A percentile compares a stretch with the other conserved stretches of the same genome.
phyloP scores from a whole-genome alignment of 2,113 vertebrate genomes.

The Tenrec ecaudatus region DNA sequence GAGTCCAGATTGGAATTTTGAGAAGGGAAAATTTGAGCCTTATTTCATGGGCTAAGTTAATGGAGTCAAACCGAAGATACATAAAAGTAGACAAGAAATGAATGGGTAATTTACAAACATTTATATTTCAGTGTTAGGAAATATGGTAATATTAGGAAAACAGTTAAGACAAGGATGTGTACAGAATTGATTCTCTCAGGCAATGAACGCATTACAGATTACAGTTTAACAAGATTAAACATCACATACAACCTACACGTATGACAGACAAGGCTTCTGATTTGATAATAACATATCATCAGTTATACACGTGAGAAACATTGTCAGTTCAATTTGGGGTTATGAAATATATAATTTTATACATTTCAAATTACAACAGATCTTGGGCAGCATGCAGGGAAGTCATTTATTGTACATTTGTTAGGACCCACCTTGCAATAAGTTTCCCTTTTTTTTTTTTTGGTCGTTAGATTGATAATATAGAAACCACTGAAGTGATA shows the following conservation, averaged over 20 bases:
- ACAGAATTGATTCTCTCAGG: conserved; percentile 86
- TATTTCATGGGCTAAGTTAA: conserved; percentile 58
- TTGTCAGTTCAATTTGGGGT: conserved; percentile 83
- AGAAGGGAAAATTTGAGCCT: conserved; percentile 54
- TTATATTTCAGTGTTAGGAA: conserved; percentile 91
- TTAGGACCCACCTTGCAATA: conserved; percentile 86
- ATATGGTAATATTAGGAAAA: conserved; percentile 88
- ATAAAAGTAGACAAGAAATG: conserved; percentile 84
- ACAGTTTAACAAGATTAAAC: conserved; percentile 87
- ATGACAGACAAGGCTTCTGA: conserved; percentile 86
- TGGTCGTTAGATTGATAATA: conserved; percentile 85
- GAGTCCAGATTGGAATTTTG: conserved; percentile 59
- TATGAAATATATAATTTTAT: conserved; percentile 86
- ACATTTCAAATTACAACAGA: conserved; percentile 88
- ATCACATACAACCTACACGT: conserved; percentile 84
- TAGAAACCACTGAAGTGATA: conserved; percentile 85
- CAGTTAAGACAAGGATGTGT: conserved; percentile 87
- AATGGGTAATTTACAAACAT: conserved; percentile 90
- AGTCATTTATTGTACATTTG: conserved; percentile 87
- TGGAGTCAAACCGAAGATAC: conserved; percentile 65
- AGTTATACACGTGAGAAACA: conserved; percentile 85
- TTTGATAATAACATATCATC: conserved; percentile 85
- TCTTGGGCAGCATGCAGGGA: conserved; percentile 91
- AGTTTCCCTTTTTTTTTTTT: conserved; percentile 80
- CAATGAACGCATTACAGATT: conserved; percentile 86